A percentile compares a stretch with the other conserved stretches of the same genome.
phyloP scores from a whole-genome alignment of 2,113 vertebrate species.

The Taxidea taxus region DNA sequence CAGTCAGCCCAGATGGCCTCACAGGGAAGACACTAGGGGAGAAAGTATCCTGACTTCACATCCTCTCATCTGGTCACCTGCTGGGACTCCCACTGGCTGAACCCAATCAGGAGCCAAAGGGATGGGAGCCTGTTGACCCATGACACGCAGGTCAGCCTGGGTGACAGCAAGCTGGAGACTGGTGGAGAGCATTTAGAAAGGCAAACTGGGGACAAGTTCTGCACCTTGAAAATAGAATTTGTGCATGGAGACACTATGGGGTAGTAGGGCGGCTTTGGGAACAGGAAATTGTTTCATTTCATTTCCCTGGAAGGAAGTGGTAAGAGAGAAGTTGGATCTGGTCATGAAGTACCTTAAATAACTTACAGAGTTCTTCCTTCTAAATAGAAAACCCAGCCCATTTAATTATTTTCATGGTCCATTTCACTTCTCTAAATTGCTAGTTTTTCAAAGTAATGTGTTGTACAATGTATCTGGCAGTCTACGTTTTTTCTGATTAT shows the following conservation, averaged over 20 bases:
- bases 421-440: slow-evolving; percentile 63
- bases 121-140: neutral
- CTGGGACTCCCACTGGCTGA: neutral
- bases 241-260: neutral
- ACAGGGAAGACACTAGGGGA: neutral
- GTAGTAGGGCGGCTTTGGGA: neutral
- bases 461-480: slow-evolving; percentile 50
- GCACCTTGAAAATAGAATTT: neutral
- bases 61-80: neutral
- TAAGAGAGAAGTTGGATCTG: neutral
- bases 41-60: neutral
- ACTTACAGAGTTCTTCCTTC: slow-evolving; percentile 4
- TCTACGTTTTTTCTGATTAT: slow-evolving; percentile 51
- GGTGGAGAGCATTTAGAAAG: neutral
- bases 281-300: neutral
- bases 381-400: slow-evolving; percentile 38
- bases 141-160: neutral
- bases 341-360: slow-evolving; percentile 27
- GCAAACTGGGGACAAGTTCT: neutral
- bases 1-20: neutral
- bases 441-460: slow-evolving; percentile 63
- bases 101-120: neutral
- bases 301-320: neutral
- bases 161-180: neutral
- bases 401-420: slow-evolving; percentile 70